phyloP scores from a whole-genome alignment of 2,797 vertebrate genomes.

The Amblyraja radiata region DNA sequence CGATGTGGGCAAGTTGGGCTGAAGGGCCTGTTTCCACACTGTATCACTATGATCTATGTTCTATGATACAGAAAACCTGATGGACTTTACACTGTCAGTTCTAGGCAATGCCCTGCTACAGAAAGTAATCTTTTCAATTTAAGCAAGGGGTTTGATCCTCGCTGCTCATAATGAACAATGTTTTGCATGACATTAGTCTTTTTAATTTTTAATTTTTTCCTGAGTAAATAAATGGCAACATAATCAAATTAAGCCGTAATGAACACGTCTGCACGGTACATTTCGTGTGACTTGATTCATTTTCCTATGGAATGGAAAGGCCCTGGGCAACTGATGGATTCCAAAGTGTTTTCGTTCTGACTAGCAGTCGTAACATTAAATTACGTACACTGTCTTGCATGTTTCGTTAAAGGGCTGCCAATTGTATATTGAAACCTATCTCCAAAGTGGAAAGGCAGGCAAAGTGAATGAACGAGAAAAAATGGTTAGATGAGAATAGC shows the following conservation, averaged over 20 bases:
- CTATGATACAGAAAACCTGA: too few relatives aligned
- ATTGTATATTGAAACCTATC: not conserved
- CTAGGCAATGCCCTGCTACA: not conserved
- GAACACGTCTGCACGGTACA: not conserved
- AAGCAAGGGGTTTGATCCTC: not conserved
- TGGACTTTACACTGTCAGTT: not conserved
- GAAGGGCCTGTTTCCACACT: too few relatives aligned
- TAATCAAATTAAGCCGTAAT: constrained; percentile 31
- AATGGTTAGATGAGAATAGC: too few relatives aligned
- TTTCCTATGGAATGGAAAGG: constrained; percentile 13
- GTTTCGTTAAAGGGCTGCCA: not conserved
- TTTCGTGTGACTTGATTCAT: constrained; percentile 30
- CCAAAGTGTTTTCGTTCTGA: not conserved
- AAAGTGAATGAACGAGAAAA: too few relatives aligned
- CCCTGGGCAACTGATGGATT: not conserved
- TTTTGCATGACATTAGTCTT: not conserved
- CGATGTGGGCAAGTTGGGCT: too few relatives aligned
- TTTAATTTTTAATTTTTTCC: constrained; percentile 31
- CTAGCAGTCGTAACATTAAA: not conserved
- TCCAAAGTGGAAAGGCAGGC: not conserved
- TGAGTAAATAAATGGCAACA: constrained; percentile 25
- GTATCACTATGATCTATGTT: too few relatives aligned
- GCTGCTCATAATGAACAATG: constrained; percentile 17
- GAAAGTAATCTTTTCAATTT: not conserved
- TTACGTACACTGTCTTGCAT: not conserved